Percentiles rank a stretch among this genome's conserved stretches.
Evolutionary conservation across 2,113 vertebrate species (phyloP).

Genomic region (Taurulus bubalis): DNA sequence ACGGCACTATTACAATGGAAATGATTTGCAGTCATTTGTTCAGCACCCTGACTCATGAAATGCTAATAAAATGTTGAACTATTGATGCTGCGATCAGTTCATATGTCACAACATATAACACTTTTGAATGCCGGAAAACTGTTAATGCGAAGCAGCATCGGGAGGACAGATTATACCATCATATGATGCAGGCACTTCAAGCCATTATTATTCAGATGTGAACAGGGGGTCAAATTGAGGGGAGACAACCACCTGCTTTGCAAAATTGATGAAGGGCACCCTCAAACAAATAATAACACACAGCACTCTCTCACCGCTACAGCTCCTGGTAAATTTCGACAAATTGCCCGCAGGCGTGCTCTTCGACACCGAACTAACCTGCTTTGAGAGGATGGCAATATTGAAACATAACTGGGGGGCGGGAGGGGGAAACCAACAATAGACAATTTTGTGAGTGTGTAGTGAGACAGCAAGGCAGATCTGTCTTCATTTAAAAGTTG

Average conservation of each 20-base stretch:
- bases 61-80: constrained; percentile 29
- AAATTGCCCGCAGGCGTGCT: constrained; percentile 40
- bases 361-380: constrained; percentile 59
- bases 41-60: constrained; percentile 13
- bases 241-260: constrained; percentile 42
- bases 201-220: constrained; percentile 48
- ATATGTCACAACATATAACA: constrained; percentile 1
- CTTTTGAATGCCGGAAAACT: constrained; percentile 19
- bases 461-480: constrained; percentile 53
- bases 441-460: constrained; percentile 59
- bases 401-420: constrained; percentile 46
- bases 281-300: constrained; percentile 28
- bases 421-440: constrained; percentile 23
- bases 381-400: constrained; percentile 64
- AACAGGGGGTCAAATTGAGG: constrained; percentile 44
- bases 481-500: constrained; percentile 77
- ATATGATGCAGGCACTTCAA: constrained; percentile 11
- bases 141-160: constrained; percentile 24
- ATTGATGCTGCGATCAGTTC: neutral
- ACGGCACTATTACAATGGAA: constrained; percentile 25
- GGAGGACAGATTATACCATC: constrained; percentile 16
- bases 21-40: constrained; percentile 18
- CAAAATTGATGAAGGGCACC: constrained; percentile 58
- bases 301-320: constrained; percentile 13
- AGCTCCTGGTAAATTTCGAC: constrained; percentile 26